Conservation (phyloP, 2,113 vertebrate genomes). For the Cynopterus brachyotis region DNA sequence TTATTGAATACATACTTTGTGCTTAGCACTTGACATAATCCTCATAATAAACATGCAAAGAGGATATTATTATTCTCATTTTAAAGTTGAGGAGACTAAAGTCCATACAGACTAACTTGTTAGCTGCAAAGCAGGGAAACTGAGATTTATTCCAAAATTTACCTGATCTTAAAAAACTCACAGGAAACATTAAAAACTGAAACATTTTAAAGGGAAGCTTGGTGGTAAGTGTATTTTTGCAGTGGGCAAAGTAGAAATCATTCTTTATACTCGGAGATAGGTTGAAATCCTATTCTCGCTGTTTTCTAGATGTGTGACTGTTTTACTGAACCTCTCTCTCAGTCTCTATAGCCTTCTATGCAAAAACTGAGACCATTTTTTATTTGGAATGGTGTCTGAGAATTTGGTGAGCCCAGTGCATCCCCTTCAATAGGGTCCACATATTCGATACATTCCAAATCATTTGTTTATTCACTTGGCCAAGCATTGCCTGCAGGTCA, state of each 20-base stretch:
- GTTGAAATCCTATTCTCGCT: not conserved
- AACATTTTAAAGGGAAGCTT: not conserved
- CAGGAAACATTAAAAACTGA: not conserved
- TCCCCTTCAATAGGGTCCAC: not conserved
- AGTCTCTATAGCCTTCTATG: not conserved
- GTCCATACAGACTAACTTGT: not conserved
- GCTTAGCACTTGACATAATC: not conserved
- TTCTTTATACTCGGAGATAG: not conserved
- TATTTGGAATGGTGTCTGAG: not conserved
- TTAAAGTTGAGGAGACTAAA: not conserved
- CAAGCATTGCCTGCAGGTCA: not conserved
- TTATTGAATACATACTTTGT: constrained; percentile 5
- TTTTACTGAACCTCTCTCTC: not conserved
- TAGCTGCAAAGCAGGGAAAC: not conserved
- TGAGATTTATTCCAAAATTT: not conserved
- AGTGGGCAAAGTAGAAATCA: not conserved
- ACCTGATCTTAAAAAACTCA: not conserved
- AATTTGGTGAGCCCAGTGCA: not conserved
- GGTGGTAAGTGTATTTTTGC: not conserved
- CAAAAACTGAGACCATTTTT: not conserved
- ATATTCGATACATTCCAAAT: too few relatives aligned
- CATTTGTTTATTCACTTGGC: not conserved
- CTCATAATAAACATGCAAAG: not conserved
- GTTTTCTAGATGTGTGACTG: not conserved
- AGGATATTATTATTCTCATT: not conserved